These are phyloP conservation scores for Drosophila histrio DNA, from an alignment of 2,888 invertebrate species.

Conservation along the genomic window DNA sequence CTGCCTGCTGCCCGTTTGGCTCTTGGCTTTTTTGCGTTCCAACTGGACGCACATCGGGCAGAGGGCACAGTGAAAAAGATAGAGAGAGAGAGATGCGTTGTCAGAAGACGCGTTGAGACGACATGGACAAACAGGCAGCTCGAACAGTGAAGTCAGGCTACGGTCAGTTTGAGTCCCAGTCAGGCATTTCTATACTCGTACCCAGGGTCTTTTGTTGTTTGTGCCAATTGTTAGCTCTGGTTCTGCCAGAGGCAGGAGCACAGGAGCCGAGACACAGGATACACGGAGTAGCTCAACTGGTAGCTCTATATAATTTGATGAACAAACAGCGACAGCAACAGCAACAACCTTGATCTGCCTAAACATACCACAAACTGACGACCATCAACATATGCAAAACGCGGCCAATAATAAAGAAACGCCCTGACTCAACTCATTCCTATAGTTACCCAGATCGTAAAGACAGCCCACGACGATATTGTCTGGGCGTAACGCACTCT, in stretches of 20 bases:
- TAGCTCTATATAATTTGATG: slow-evolving; percentile 79
- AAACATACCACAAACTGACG: slow-evolving; percentile 30
- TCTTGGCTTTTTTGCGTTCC: slow-evolving; percentile 57
- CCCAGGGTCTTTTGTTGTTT: slow-evolving; percentile 23
- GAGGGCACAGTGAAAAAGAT: neutral
- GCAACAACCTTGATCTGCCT: slow-evolving; percentile 55
- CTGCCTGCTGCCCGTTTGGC: slow-evolving; percentile 7
- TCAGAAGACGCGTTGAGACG: slow-evolving; percentile 69
- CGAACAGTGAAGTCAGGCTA: slow-evolving; percentile 31
- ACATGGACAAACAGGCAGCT: slow-evolving; percentile 72
- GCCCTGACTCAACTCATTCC: slow-evolving; percentile 34
- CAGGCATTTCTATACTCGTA: slow-evolving; percentile 2
- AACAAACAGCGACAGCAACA: slow-evolving; percentile 66
- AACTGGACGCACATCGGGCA: slow-evolving; percentile 68
- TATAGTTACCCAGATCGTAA: slow-evolving; percentile 44
- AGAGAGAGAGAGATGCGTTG: slow-evolving; percentile 33
- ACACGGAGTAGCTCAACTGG: slow-evolving; percentile 50
- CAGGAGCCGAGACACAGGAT: slow-evolving; percentile 45
- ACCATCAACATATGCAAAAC: slow-evolving; percentile 52
- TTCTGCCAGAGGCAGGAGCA: slow-evolving; percentile 34
- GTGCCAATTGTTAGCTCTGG: slow-evolving; percentile 55
- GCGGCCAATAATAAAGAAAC: slow-evolving; percentile 34
- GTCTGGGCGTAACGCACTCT: slow-evolving; percentile 52
- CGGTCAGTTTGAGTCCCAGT: slow-evolving; percentile 29
- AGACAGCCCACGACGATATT: slow-evolving; percentile 50